Base-by-base conservation (phyloP, 2,888 invertebrate genomes). In the Xestia ashworthii region DNA sequence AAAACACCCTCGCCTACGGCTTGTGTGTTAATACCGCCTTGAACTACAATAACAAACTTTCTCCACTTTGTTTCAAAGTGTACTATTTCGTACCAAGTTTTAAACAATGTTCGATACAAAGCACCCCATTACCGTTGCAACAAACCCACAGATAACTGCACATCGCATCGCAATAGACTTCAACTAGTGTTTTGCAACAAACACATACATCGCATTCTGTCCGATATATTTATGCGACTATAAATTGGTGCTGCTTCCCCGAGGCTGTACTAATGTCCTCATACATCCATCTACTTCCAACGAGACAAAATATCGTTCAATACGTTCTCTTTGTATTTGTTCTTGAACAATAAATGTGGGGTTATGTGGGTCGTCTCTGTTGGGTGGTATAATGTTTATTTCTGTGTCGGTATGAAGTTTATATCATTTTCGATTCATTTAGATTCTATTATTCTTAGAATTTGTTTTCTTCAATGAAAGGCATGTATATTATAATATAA, bases 161-260 rank as follows among this genome's bases (percentile, higher is more conserved):
- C 77, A 68, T 70, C 32, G 64, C 53, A 64, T 68, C 12, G 79
- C 80, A 88, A 87, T 86, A 85, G 69, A 81, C 78, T 78, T 77
- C 76, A 88, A 79, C 78, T 81, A 81, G 76, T 75, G 81, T 81
- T 82, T 88, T 88, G 85, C 80, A 77, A 71, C 73, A 68, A 82
- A 80, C 79, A 83, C 87, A 87, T 88, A 74, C 79, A 84, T 88
- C 82, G 75, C 76, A 73, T 82, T 76, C 82, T 76, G 74, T 73
- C 77, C 83, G 75, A 87, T 88, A 80, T 87, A 85, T 88, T 88
- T 88, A 88, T 88, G 88, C 68, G 87, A 72, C 87, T 72, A 84
- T 88, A 88, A 88, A 88, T 88, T 88, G 83, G 69, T 79, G 71
- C 74, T 87, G 84, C 70, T 85, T 85, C 84, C 82, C 82, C 73